Evolutionary conservation across 2,797 vertebrate species (phyloP).

Genomic region (Melopsittacus undulatus): DNA sequence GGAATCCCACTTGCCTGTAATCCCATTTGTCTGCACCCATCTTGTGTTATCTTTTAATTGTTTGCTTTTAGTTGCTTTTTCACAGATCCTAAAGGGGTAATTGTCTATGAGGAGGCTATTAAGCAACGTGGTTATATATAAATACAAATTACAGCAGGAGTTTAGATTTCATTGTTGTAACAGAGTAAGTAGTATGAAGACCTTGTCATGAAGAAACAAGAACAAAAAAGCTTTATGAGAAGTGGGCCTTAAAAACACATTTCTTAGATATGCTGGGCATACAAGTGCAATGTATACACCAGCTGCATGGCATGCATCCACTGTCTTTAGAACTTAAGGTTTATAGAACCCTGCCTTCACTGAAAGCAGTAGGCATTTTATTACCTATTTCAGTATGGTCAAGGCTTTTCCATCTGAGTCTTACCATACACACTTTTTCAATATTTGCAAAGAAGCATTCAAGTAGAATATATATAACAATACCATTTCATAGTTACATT

Average conservation of each 20-base stretch:
- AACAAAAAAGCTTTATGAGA: background rate
- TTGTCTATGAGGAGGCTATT: background rate
- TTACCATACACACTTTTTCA: background rate
- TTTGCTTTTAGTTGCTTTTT: background rate
- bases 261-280: background rate
- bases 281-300: background rate
- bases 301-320: background rate
- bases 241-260: background rate
- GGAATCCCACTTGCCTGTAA: background rate
- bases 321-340: background rate
- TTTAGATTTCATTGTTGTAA: background rate
- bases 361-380: background rate
- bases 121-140: background rate
- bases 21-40: background rate
- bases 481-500: background rate
- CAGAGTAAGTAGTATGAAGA: background rate
- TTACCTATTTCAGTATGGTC: background rate
- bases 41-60: background rate
- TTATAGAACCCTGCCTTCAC: background rate
- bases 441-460: background rate
- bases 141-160: background rate
- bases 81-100: background rate
- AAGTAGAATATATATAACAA: background rate
- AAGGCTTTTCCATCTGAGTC: background rate
- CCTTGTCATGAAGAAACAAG: background rate